Conservation (phyloP, 2,113 vertebrate species). For the Nannospalax galili region DNA sequence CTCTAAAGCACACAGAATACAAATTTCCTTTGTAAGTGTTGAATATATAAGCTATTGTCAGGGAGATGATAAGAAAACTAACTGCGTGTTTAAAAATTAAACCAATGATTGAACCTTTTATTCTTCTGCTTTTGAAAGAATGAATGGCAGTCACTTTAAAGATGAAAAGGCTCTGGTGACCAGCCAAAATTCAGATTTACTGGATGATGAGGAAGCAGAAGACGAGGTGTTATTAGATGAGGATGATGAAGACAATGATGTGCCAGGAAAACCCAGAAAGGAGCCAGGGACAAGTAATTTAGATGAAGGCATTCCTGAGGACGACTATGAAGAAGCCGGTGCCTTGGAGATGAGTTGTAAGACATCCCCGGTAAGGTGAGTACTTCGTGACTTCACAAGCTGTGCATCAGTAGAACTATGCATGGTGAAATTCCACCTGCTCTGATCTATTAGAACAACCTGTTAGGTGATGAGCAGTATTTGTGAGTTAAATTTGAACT, state of each 20-base stretch:
- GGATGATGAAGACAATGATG: conserved; percentile 91
- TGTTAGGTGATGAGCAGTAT: neutral
- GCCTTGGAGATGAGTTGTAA: conserved; percentile 93
- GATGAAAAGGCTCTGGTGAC: conserved; percentile 92
- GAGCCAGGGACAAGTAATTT: conserved; percentile 86
- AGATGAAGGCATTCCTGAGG: conserved; percentile 88
- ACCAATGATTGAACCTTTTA: neutral
- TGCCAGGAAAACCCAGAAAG: conserved; percentile 86
- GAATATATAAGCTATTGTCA: neutral
- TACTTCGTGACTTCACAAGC: conserved; percentile 18
- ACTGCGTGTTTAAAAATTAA: neutral
- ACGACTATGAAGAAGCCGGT: conserved; percentile 91
- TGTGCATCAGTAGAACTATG: too few species aligned
- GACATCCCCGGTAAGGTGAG: conserved; percentile 93
- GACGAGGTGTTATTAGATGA: conserved; percentile 94
- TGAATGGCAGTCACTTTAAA: conserved; percentile 94
- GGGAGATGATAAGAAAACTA: neutral
- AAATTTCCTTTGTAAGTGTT: neutral
- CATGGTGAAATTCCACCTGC: neutral
- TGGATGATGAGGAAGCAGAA: conserved; percentile 95
- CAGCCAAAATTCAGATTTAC: conserved; percentile 90
- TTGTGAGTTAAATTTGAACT: neutral
- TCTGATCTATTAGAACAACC: neutral
- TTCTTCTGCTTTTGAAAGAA: conserved; percentile 84
- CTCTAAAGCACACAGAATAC: neutral